Evolutionary conservation across 2,113 vertebrate genomes (phyloP), one percentile per base, ranked within the genome.

Genomic region (Notarius lentiginosus): DNA sequence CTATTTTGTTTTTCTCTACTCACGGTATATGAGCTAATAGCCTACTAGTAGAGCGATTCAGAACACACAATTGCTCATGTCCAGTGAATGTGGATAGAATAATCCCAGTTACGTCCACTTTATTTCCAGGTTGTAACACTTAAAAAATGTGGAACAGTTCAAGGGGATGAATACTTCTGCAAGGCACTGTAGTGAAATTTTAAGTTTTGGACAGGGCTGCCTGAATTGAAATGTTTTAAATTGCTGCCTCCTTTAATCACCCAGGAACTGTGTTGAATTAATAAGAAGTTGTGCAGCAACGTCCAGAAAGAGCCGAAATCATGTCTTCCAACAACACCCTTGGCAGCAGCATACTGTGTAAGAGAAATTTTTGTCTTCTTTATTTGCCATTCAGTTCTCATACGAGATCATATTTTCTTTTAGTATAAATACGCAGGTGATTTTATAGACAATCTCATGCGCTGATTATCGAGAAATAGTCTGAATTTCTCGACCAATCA

Each of bases 281-380:
- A 7, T 61, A n/a, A 7, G 79, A 86, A 56, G 84, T 41, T 6
- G 9, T 30, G 30, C 9, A 11, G 22, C 17, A 61, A 41, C 58
- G 6, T 61, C 47, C 41, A 34, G 8, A n/a, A 24, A 84, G 60
- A 84, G 60, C 17, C 68, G 47, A 20, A 86, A 81, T 82, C 90
- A 96, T 95, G 94, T 93, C 89, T 79, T 93, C 92, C 4, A 92
- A 92, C n/a, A 1, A 75, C 0, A 70, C 66, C 63, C 92, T 76
- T 27, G 88, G 91, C 84, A 94, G 89, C 90, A 88, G 12, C 88
- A 87, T 94, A 77, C 84, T 95, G 90, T 95, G 95, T 95, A 47
- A 95, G 11, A 11, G 2, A 55, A 41, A 18, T 49, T 73, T 20
- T 51, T 76, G 18, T 49, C 72, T 73, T 72, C 2, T 34, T 72